Conservation (phyloP, 1,140 invertebrate genomes). For the Drosophila nasuta region DNA sequence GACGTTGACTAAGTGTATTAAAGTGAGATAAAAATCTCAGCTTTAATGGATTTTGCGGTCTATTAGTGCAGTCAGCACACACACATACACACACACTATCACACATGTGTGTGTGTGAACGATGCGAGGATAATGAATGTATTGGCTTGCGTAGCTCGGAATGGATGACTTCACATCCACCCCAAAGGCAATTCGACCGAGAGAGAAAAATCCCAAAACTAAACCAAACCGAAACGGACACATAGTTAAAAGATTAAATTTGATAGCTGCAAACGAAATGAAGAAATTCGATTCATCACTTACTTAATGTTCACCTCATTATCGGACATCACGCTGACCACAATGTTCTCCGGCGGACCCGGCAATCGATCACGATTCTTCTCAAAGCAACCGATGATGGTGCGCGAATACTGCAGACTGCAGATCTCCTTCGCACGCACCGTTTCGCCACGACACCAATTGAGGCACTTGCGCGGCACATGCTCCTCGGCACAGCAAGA, state of each 20-base stretch:
- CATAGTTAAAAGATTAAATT: slow-evolving; percentile 50
- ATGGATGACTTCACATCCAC: slow-evolving; percentile 76
- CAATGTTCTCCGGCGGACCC: slow-evolving; percentile 91
- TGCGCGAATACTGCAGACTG: slow-evolving; percentile 89
- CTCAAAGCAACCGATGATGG: slow-evolving; percentile 92
- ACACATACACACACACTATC: not conserved
- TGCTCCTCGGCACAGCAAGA: slow-evolving; percentile 91
- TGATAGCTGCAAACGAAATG: slow-evolving; percentile 42
- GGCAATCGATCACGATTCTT: slow-evolving; percentile 91
- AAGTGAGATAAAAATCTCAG: slow-evolving; percentile 81
- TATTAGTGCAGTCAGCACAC: slow-evolving; percentile 66
- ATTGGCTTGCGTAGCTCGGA: slow-evolving; percentile 63
- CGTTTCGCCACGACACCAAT: slow-evolving; percentile 89
- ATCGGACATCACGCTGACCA: slow-evolving; percentile 86
- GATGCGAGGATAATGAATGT: slow-evolving; percentile 70
- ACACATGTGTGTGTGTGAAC: slow-evolving; percentile 24
- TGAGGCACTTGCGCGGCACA: slow-evolving; percentile 90
- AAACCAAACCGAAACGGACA: not conserved
- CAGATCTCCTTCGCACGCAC: slow-evolving; percentile 88
- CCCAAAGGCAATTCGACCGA: slow-evolving; percentile 35
- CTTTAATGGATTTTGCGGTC: slow-evolving; percentile 83
- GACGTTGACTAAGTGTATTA: slow-evolving; percentile 82
- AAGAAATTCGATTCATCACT: slow-evolving; percentile 37
- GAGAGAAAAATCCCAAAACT: slow-evolving; percentile 5
- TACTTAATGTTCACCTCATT: slow-evolving; percentile 79